Percentiles rank a stretch among this genome's conserved stretches.
Evolutionary conservation across 2,113 vertebrate genomes (phyloP).

Genomic region (Hippocampus guttulatus): DNA sequence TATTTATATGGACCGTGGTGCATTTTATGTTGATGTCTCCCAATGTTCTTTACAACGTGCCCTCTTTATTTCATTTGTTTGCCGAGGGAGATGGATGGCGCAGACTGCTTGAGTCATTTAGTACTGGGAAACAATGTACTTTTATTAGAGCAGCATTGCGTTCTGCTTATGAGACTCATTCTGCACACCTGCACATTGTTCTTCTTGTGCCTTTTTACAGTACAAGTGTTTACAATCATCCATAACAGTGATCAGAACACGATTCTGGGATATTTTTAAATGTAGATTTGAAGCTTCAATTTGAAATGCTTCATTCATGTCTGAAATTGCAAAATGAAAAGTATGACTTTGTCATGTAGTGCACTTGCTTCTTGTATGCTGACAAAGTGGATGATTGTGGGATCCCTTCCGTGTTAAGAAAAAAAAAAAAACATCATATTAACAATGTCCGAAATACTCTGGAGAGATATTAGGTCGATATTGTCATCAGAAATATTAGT

Average conservation of each 20-base stretch:
- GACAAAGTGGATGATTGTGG: no score
- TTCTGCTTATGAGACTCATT: background rate
- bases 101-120: background rate
- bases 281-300: no score
- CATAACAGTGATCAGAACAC: background rate
- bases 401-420: no score
- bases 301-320: background rate
- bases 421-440: no score
- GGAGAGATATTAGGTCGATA: no score
- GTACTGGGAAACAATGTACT: background rate
- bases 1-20: background rate
- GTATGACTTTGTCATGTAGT: background rate
- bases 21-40: background rate
- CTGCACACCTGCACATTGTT: background rate
- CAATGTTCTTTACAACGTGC: background rate
- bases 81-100: background rate
- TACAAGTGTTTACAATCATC: background rate
- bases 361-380: no score
- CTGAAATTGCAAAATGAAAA: background rate
- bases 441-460: no score
- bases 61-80: background rate
- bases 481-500: no score
- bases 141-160: background rate
- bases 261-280: background rate
- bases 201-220: background rate